A percentile compares a stretch with the other conserved stretches of the same genome.
These are phyloP conservation scores for Sceloporus tristichus DNA, from an alignment of 2,113 vertebrate genomes.

Conservation along the genomic window DNA sequence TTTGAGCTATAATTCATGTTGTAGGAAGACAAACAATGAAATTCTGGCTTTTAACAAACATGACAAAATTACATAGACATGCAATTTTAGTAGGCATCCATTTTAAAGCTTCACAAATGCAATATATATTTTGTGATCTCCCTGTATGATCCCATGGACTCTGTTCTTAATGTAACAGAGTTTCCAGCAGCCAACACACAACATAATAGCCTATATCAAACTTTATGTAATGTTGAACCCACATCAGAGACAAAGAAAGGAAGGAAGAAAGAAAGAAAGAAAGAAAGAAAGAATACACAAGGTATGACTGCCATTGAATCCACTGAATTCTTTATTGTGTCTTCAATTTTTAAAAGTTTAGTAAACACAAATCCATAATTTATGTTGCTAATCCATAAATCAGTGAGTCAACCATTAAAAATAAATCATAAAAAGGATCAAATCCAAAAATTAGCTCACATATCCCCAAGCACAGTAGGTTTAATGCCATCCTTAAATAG, in stretches of 20 bases:
- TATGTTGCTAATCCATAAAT: not conserved
- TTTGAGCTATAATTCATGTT: not conserved
- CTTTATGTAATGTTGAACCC: not conserved
- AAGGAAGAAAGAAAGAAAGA: not conserved
- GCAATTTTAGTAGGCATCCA: not conserved
- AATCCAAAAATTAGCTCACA: constrained; percentile 21
- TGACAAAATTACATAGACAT: not conserved
- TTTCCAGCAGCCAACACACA: not conserved
- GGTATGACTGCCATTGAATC: not conserved
- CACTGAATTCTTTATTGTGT: not conserved
- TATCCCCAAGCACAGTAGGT: constrained; percentile 32
- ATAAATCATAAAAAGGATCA: not conserved
- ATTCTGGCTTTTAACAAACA: not conserved
- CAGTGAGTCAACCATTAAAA: not conserved
- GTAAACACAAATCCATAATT: not conserved
- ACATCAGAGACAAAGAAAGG: not conserved
- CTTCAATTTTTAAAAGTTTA: not conserved
- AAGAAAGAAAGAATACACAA: too few relatives aligned
- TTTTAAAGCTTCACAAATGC: not conserved
- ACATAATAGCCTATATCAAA: not conserved
- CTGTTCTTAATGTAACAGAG: not conserved
- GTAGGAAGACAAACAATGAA: not conserved
- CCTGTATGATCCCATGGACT: not conserved
- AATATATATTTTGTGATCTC: constrained; percentile 1
- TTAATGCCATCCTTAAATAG: not conserved